A percentile compares a stretch with the other conserved stretches of the same genome.
These are phyloP conservation scores for Melipona quadrifasciata DNA, from an alignment of 1,140 invertebrate species.

Conservation along the genomic window DNA sequence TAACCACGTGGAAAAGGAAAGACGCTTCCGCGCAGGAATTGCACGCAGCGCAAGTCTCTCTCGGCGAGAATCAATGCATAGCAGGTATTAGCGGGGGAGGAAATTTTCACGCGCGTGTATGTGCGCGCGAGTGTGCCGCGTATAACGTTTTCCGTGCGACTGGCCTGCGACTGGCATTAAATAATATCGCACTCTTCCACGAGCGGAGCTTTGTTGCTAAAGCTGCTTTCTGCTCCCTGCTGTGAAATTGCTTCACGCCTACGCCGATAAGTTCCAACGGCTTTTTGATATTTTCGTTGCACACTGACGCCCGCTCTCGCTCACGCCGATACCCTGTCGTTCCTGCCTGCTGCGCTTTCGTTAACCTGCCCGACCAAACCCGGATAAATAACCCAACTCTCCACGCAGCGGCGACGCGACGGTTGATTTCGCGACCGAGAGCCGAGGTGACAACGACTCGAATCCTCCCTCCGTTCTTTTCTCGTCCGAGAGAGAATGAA, in stretches of 20 bases:
- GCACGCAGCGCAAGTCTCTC: too few relatives aligned
- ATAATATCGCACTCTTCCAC: slow-evolving; percentile 64
- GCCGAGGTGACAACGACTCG: too few relatives aligned
- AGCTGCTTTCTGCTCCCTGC: slow-evolving; percentile 69
- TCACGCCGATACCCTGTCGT: neutral
- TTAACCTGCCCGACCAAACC: neutral
- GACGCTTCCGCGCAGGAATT: neutral
- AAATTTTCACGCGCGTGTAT: neutral
- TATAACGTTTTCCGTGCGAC: slow-evolving; percentile 29
- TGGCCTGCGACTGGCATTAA: slow-evolving; percentile 57
- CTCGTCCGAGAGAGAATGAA: neutral
- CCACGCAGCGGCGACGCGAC: neutral
- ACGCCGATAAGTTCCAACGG: slow-evolving; percentile 49
- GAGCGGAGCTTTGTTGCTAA: slow-evolving; percentile 47
- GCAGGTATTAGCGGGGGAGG: neutral
- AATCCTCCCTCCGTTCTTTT: too few relatives aligned
- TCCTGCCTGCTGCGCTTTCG: neutral
- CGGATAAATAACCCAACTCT: slow-evolving; percentile 2
- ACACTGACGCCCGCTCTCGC: neutral
- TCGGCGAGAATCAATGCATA: neutral
- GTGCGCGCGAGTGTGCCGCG: neutral
- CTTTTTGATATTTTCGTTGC: slow-evolving; percentile 67
- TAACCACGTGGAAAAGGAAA: neutral
- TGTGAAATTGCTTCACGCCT: slow-evolving; percentile 74
- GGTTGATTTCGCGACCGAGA: neutral